phyloP scores from a whole-genome alignment of 92 coral and sea anemone species.

The Montipora capitata region DNA sequence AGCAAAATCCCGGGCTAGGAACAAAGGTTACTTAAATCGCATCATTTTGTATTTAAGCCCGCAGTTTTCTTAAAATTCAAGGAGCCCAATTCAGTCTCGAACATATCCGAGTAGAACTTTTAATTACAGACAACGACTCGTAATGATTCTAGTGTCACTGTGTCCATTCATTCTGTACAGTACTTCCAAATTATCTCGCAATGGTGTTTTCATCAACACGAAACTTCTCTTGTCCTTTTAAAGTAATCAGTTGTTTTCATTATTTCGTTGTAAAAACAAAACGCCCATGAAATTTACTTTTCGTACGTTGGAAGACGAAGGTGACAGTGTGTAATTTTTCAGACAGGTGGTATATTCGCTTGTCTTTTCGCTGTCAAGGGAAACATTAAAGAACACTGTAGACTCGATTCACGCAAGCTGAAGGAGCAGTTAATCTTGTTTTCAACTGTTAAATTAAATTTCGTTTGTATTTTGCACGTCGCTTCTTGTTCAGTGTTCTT shows the following conservation, averaged over 20 bases:
- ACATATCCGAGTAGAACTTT: not conserved
- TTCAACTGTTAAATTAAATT: conserved; percentile 54
- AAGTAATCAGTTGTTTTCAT: not conserved
- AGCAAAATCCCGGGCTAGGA: not conserved
- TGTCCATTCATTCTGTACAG: not conserved
- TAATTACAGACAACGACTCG: not conserved
- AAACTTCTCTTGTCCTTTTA: not conserved
- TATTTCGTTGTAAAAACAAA: not conserved
- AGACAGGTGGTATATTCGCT: conserved; percentile 49
- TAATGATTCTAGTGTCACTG: not conserved
- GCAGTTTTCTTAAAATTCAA: conserved; percentile 12
- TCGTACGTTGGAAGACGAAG: not conserved
- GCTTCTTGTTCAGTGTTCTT: not conserved
- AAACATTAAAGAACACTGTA: conserved; percentile 27
- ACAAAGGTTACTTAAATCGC: not conserved
- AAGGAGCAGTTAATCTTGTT: conserved; percentile 25
- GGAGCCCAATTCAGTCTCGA: not conserved
- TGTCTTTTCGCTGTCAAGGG: conserved; percentile 38
- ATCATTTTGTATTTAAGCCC: not conserved
- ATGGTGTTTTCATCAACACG: not conserved
- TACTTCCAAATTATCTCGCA: not conserved
- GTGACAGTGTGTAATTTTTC: conserved; percentile 37
- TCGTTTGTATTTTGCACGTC: conserved; percentile 20
- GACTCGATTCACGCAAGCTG: conserved; percentile 36
- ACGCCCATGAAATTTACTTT: conserved; percentile 11